phyloP scores from a whole-genome alignment of 2,888 invertebrate genomes.

The Lasiommata megera region DNA sequence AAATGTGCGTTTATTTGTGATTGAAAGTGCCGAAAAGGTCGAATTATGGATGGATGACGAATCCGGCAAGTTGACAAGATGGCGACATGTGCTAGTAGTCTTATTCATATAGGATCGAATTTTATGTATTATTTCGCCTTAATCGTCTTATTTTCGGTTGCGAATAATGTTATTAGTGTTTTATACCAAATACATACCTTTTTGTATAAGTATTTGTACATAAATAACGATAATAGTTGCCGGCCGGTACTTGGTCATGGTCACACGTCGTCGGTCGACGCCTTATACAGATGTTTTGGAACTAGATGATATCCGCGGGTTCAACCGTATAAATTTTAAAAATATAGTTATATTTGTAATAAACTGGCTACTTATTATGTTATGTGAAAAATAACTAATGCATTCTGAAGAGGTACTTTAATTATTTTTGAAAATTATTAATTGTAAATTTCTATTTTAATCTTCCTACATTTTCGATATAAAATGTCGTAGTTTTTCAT shows the following conservation, averaged over 20 bases:
- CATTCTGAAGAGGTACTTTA: too few species aligned
- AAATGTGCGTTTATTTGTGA: constrained; percentile 41
- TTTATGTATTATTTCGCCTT: neutral
- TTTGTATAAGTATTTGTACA: neutral
- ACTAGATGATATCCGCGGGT: too few species aligned
- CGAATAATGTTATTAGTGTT: neutral
- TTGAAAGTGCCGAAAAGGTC: constrained; percentile 37
- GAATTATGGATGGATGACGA: constrained; percentile 57
- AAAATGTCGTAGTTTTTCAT: too few species aligned
- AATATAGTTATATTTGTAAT: too few species aligned
- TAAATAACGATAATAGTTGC: constrained; percentile 23
- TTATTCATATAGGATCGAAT: constrained; percentile 48
- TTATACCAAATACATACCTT: neutral
- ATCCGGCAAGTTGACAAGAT: constrained; percentile 78
- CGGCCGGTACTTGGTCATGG: constrained; percentile 42
- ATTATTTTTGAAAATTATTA: too few species aligned
- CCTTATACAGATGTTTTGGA: constrained; percentile 1
- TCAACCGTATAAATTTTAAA: too few species aligned
- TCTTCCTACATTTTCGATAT: too few species aligned
- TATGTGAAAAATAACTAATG: too few species aligned
- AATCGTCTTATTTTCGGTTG: neutral
- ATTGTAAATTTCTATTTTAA: too few species aligned
- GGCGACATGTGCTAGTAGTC: constrained; percentile 77
- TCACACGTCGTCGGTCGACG: constrained; percentile 37
- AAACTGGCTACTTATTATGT: too few species aligned